Percentiles rank a stretch among this genome's conserved stretches.
phyloP scores from a whole-genome alignment of 2,888 invertebrate genomes.

The Cephus sareptanus region DNA sequence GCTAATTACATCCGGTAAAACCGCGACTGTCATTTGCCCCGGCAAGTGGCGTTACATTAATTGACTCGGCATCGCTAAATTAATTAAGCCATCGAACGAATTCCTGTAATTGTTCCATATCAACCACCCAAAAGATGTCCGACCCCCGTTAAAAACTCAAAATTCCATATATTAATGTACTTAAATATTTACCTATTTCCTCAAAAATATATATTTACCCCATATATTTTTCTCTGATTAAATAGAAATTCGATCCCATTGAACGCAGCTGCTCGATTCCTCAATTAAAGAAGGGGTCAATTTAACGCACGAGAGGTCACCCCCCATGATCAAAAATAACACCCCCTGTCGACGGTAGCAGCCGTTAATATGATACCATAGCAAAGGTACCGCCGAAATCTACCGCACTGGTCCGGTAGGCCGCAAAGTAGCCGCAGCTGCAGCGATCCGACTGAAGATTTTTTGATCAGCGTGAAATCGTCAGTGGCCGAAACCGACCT shows the following conservation, averaged over 20 bases:
- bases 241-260: not conserved
- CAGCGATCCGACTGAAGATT: slow-evolving; percentile 13
- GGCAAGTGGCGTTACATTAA: not conserved
- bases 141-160: not conserved
- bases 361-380: slow-evolving; percentile 7
- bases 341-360: slow-evolving; percentile 14
- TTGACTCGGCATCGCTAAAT: not conserved
- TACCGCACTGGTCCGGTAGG: slow-evolving; percentile 12
- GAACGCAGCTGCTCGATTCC: not conserved
- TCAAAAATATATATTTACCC: slow-evolving; percentile 11
- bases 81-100: not conserved
- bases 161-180: not conserved
- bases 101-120: not conserved
- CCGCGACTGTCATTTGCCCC: not conserved
- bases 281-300: slow-evolving; percentile 36
- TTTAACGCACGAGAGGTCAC: slow-evolving; percentile 55
- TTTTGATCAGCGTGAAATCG: slow-evolving; percentile 23
- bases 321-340: slow-evolving; percentile 20
- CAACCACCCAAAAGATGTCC: not conserved
- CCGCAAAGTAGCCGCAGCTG: slow-evolving; percentile 2
- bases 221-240: not conserved
- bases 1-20: slow-evolving; percentile 1
- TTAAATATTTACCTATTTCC: slow-evolving; percentile 2
- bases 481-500: slow-evolving; percentile 8
- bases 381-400: slow-evolving; percentile 13